Percentiles rank a stretch among this genome's conserved stretches.
Conservation (phyloP, 2,113 vertebrate genomes). For the Lamprologus tigripictilis region DNA sequence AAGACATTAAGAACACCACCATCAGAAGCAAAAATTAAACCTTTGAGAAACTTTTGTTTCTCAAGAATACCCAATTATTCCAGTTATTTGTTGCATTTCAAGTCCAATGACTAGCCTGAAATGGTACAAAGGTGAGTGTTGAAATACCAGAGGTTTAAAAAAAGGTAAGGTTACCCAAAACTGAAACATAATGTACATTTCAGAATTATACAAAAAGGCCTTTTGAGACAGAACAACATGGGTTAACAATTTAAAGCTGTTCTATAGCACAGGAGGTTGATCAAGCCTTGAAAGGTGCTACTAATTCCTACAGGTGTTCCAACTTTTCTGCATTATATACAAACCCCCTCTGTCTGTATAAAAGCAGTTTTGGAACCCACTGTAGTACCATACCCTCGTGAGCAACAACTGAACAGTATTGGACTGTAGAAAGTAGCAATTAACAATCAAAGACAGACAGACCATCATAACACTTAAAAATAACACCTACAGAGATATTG, state of each 20-base stretch:
- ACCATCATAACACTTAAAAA: neutral
- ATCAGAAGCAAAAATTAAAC: neutral
- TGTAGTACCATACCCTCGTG: neutral
- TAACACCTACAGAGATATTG: neutral
- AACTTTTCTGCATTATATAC: neutral
- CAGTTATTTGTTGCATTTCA: neutral
- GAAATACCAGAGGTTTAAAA: neutral
- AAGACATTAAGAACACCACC: neutral
- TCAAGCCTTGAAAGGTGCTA: neutral
- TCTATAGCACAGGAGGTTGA: neutral
- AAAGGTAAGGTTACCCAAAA: neutral
- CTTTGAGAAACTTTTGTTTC: neutral
- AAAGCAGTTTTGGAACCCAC: neutral
- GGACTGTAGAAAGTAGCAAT: neutral
- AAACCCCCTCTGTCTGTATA: neutral
- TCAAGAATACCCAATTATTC: neutral
- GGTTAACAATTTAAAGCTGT: neutral
- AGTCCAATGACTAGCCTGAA: neutral
- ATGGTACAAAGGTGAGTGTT: neutral
- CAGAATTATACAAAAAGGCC: neutral
- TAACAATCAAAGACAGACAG: neutral
- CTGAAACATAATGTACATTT: neutral
- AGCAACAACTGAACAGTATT: neutral
- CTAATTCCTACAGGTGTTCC: neutral
- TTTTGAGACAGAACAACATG: neutral